Conservation (phyloP, 2,113 vertebrate genomes). For the Halcyon malimbica region DNA sequence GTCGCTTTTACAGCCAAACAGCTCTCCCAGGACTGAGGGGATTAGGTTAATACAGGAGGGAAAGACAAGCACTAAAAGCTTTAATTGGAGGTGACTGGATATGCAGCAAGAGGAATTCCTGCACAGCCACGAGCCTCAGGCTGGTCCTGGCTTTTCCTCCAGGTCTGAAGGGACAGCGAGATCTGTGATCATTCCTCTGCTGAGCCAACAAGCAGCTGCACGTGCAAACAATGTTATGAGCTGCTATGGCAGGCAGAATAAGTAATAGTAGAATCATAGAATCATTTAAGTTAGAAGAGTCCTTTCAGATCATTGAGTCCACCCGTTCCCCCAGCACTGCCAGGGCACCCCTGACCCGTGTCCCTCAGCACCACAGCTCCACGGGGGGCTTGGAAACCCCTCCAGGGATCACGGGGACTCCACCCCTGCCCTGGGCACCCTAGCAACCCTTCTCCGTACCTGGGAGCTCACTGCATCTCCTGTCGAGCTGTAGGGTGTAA, state of each 20-base stretch:
- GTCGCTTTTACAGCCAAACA: not conserved
- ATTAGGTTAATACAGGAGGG: fast-evolving
- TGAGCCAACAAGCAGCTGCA: not conserved
- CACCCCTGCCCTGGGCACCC: too few relatives aligned
- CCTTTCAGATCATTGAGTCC: too few relatives aligned
- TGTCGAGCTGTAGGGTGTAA: fast-evolving
- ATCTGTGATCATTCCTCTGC: not conserved
- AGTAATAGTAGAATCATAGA: too few relatives aligned
- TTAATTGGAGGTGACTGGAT: fast-evolving
- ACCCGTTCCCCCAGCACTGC: too few relatives aligned
- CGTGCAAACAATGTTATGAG: too few relatives aligned
- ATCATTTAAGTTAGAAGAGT: too few relatives aligned
- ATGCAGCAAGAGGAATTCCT: not conserved
- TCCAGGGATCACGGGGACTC: too few relatives aligned
- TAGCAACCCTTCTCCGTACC: too few relatives aligned
- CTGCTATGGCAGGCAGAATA: too few relatives aligned
- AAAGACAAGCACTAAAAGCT: fast-evolving
- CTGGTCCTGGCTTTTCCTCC: not conserved
- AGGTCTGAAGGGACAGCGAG: fast-evolving
- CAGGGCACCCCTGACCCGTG: too few relatives aligned
- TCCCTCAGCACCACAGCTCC: too few relatives aligned
- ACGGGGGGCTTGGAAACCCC: too few relatives aligned
- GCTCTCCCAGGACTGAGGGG: not conserved
- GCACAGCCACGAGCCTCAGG: fast-evolving
- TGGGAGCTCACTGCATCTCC: not conserved